Percentiles rank a stretch among this genome's conserved stretches.
These are phyloP conservation scores for Ganaspis brasiliensis DNA, from an alignment of 2,888 invertebrate genomes.

Conservation along the genomic window DNA sequence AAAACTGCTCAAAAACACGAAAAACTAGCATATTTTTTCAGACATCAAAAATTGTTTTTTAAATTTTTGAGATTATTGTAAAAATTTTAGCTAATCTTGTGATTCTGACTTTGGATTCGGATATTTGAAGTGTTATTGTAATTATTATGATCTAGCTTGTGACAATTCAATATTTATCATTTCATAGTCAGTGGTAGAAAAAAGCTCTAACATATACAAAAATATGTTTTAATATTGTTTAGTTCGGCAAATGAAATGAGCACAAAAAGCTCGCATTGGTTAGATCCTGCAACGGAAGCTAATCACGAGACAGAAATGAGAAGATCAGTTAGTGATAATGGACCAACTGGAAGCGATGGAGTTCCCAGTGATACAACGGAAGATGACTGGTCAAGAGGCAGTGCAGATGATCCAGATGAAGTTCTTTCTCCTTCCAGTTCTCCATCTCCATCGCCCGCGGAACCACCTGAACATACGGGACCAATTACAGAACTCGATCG, in stretches of 20 bases:
- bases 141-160: too few relatives aligned
- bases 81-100: too few relatives aligned
- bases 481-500: conserved; percentile 85
- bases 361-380: conserved; percentile 85
- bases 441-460: conserved; percentile 71
- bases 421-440: conserved; percentile 78
- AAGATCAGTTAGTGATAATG: conserved; percentile 78
- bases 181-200: too few relatives aligned
- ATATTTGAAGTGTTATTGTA: too few relatives aligned
- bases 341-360: conserved; percentile 82
- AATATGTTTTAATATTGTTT: conserved; percentile 12
- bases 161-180: too few relatives aligned
- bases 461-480: conserved; percentile 77
- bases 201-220: too few relatives aligned
- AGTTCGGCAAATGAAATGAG: conserved; percentile 78
- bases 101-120: too few relatives aligned
- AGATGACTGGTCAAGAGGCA: conserved; percentile 88
- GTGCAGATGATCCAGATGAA: conserved; percentile 86
- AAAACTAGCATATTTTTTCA: too few relatives aligned
- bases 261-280: conserved; percentile 71
- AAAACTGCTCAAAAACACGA: too few relatives aligned
- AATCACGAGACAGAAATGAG: conserved; percentile 76
- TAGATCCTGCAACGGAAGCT: conserved; percentile 69
- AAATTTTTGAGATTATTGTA: too few relatives aligned
- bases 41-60: too few relatives aligned